phyloP scores from a whole-genome alignment of 2,797 vertebrate species.

The Notolabrus celidotus region DNA sequence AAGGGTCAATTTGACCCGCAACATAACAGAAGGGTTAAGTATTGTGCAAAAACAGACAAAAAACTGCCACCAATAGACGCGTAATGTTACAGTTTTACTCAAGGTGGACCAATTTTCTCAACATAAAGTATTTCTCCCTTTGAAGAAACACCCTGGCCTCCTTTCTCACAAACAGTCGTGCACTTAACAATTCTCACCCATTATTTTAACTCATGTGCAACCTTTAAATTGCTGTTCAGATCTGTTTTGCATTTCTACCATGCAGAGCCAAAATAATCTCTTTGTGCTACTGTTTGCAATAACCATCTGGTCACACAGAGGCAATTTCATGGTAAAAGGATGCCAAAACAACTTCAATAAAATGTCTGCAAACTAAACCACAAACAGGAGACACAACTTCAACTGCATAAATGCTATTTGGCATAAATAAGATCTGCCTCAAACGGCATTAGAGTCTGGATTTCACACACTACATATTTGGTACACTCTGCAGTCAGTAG shows the following conservation, averaged over 20 bases:
- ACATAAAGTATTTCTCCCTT: conserved; percentile 1
- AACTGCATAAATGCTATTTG: background rate
- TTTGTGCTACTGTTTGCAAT: background rate
- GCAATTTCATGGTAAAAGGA: conserved; percentile 11
- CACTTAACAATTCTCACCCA: too few species aligned
- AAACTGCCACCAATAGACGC: background rate
- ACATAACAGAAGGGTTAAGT: too few species aligned
- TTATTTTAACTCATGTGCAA: background rate
- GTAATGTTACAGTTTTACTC: background rate
- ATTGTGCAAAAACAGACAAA: background rate
- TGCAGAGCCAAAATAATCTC: background rate
- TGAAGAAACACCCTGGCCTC: background rate
- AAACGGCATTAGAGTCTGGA: background rate
- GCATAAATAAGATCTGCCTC: background rate
- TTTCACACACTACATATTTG: too few species aligned
- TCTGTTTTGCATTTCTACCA: background rate
- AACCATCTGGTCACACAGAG: background rate
- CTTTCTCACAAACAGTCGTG: background rate
- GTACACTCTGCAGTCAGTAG: conserved; percentile 17
- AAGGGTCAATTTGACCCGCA: too few species aligned
- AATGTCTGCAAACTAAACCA: conserved; percentile 1
- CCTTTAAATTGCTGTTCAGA: background rate
- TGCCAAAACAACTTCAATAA: background rate
- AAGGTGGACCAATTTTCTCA: conserved; percentile 2
- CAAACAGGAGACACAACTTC: too few species aligned